Conservation (phyloP, 2,888 invertebrate genomes). For the Unio delphinus region DNA sequence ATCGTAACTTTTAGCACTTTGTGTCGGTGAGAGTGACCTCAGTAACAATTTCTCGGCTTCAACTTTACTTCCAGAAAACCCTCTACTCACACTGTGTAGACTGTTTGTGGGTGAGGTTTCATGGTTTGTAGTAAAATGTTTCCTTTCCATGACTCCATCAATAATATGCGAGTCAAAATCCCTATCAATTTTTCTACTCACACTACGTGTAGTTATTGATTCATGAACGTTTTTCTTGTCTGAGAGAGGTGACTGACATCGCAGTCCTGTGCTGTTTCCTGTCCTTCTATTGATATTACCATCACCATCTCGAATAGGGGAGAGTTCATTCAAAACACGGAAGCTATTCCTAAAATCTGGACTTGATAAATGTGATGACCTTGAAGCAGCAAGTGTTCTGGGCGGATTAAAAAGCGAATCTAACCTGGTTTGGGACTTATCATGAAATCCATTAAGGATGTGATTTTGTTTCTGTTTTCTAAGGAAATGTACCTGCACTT, state of each 20-base stretch:
- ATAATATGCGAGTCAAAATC: constrained; percentile 18
- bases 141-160: constrained; percentile 10
- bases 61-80: no score
- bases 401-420: constrained; percentile 32
- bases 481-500: constrained; percentile 44
- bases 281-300: constrained; percentile 31
- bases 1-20: constrained; percentile 20
- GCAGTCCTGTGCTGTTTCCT: constrained; percentile 28
- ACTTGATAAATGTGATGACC: constrained; percentile 23
- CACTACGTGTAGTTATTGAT: constrained; percentile 19
- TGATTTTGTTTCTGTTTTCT: constrained; percentile 31
- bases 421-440: constrained; percentile 34
- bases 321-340: constrained; percentile 50
- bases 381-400: constrained; percentile 21
- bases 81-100: no score
- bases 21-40: constrained; percentile 8
- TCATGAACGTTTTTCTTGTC: constrained; percentile 8
- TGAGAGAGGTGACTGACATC: constrained; percentile 14
- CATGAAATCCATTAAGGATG: constrained; percentile 34
- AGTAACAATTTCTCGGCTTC: no score
- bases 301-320: constrained; percentile 41
- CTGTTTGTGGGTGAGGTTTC: no score
- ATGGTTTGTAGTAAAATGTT: constrained; percentile 15
- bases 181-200: constrained; percentile 23
- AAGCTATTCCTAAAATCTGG: constrained; percentile 20